Evolutionary conservation across 2,797 vertebrate genomes (phyloP), one percentile per base, ranked within the genome.

Genomic region (Enteromius fasciolatus): DNA sequence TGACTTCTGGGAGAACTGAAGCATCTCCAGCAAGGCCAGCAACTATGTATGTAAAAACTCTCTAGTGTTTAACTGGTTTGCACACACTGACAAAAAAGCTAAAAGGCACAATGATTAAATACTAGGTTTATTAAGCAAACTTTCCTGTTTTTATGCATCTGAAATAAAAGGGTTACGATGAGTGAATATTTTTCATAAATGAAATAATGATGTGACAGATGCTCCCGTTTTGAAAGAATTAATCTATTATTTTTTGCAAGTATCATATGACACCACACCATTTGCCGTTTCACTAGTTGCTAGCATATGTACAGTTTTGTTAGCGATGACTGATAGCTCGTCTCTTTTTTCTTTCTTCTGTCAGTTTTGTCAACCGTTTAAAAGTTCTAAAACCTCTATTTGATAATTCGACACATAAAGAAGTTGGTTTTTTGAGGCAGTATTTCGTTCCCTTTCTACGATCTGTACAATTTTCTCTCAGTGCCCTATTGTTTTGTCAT

Each of bases 401-500:
- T 79, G 28, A 75, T 68, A 48, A 81, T 83, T 39, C 36, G 14
- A 6, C 69, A 39, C 54, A 81, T 63, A 78, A 73, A 67, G 23
- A 23, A 84, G 66, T 80, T 83, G 70, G 54, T 18, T 67, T 73
- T 48, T 80, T 2, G 57, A 70, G 73, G 54, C 77, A 82, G 69
- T 64, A 48, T 76, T 83, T 59, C 73, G 23, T 79, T 85, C 61
- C 66, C 57, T 76, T 78, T 78, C 80, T 48, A 73, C 76, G 18
- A 46, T 83, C 28, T 18, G 77, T 36, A 83, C 70, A 72, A 63
- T 84, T 80, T 70, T 82, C 84, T 84, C 48, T 78, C 46, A 79
- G 74, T 75, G 63, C 78, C 78, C 75, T 78, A 81, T 81, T 83
- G 78, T 82, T 82, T 83, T 82, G 75, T 85, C 84, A 83, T 83